Evolutionary conservation across 2,113 vertebrate genomes (phyloP), one percentile per base, ranked within the genome.

Genomic region (Oreochromis tanganicae): DNA sequence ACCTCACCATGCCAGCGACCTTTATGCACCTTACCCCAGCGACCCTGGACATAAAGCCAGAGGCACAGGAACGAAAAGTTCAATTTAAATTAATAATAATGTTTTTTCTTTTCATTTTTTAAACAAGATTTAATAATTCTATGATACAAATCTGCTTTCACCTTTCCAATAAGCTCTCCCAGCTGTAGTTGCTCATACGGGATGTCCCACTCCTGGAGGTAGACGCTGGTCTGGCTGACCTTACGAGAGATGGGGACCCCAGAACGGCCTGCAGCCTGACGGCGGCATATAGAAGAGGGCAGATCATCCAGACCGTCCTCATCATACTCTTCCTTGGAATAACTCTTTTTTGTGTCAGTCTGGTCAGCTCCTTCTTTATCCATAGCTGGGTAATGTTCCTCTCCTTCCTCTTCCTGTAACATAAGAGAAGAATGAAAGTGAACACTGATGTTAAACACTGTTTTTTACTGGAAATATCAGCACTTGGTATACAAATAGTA

Each of bases 131-230:
- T 78, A 27, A 48, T 50, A 7, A n/a, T 0, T 78, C 24, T 50
- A 46, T 0, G 2, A 21, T 19, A 7, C 8, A 34, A 46, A n/a
- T 71, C 7, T 55, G 5, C 24, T 16, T 17, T 92, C 61, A 95
- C 95, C 90, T 98, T 97, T 63, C 98, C 98, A 0, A 99, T 98
- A 12, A 98, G 97, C 43, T 99, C 98, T 0, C 97, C 98, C 88
- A 99, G 96, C 85, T 98, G 97, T 83, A 99, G 96, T 94, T 99
- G 98, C 93, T 99, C 98, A 2, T 98, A 99, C 6, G 98, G 98
- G 86, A 99, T 98, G 95, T 99, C 98, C 98, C 98, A 99, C 87
- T 99, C 98, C 92, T 99, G 98, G 90, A 99, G 96, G 95, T 98
- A 99, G 61, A 99, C 97, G 0, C 98, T 99, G 88, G 97, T 98